Conservation (phyloP, 2,113 vertebrate species). For the Halcyon malimbica region DNA sequence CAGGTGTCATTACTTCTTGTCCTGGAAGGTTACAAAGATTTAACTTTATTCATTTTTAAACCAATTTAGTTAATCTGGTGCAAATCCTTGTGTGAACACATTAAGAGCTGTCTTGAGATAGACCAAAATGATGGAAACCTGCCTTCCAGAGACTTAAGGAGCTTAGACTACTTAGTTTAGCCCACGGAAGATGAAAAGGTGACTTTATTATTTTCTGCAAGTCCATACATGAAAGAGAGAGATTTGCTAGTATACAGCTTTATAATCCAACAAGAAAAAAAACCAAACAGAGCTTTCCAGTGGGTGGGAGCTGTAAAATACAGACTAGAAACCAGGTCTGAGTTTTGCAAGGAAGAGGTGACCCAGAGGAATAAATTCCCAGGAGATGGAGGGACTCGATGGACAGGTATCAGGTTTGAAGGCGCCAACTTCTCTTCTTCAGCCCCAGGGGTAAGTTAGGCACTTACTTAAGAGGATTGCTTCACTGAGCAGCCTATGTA, state of each 20-base stretch:
- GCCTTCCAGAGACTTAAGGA: slow-evolving; percentile 39
- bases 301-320: background rate
- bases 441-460: background rate
- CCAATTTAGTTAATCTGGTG: slow-evolving; percentile 52
- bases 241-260: slow-evolving; percentile 21
- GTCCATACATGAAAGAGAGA: background rate
- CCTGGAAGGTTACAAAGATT: slow-evolving; percentile 7
- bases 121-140: slow-evolving; percentile 53
- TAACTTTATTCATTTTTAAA: slow-evolving; percentile 44
- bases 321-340: background rate
- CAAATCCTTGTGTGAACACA: slow-evolving; percentile 52
- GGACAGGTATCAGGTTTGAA: background rate
- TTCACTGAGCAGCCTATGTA: background rate
- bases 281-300: background rate
- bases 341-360: background rate
- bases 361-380: background rate
- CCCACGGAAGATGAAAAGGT: slow-evolving; percentile 17
- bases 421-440: background rate
- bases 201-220: slow-evolving; percentile 34
- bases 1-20: slow-evolving; percentile 25
- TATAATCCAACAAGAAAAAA: background rate
- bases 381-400: background rate
- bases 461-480: background rate
- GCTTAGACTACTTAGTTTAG: slow-evolving; percentile 42
- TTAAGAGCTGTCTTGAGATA: slow-evolving; percentile 22